A percentile compares a stretch with the other conserved stretches of the same genome.
These are phyloP conservation scores for Drosophila ambigua DNA, from an alignment of 1,140 invertebrate species.

Conservation along the genomic window DNA sequence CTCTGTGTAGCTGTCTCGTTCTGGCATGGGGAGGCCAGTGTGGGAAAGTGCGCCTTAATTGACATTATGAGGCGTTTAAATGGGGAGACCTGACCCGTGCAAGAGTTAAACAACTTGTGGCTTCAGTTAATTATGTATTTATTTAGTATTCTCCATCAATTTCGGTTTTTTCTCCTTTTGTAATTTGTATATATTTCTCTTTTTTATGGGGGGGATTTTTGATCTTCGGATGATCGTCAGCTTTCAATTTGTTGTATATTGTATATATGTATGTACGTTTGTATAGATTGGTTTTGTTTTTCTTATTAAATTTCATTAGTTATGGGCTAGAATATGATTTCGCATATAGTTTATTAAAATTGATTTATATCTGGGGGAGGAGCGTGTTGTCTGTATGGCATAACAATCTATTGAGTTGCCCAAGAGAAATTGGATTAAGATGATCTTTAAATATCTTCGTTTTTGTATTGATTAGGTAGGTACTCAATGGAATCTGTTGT, in stretches of 20 bases:
- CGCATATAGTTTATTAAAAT: slow-evolving; percentile 58
- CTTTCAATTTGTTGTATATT: slow-evolving; percentile 22
- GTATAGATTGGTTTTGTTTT: slow-evolving; percentile 31
- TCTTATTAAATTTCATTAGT: slow-evolving; percentile 70
- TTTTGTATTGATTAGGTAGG: slow-evolving; percentile 63
- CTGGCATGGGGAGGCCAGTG: slow-evolving; percentile 16
- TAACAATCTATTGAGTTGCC: slow-evolving; percentile 64
- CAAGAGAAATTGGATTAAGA: slow-evolving; percentile 59
- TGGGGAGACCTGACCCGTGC: slow-evolving; percentile 37
- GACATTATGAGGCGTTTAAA: slow-evolving; percentile 65
- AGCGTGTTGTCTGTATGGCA: slow-evolving; percentile 35
- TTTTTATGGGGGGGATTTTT: slow-evolving; percentile 16
- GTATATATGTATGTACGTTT: slow-evolving; percentile 33
- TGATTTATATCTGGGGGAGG: slow-evolving; percentile 37
- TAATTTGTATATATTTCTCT: slow-evolving; percentile 40
- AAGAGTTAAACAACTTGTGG: slow-evolving; percentile 44
- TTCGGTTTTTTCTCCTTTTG: slow-evolving; percentile 31
- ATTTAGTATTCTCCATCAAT: slow-evolving; percentile 65
- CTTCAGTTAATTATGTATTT: slow-evolving; percentile 77
- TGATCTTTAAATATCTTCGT: slow-evolving; percentile 46
- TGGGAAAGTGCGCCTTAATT: slow-evolving; percentile 76
- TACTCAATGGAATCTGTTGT: slow-evolving; percentile 75
- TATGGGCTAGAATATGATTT: slow-evolving; percentile 63
- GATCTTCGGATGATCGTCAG: slow-evolving; percentile 3
- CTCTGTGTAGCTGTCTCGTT: slow-evolving; percentile 2